Evolutionary conservation across 2,113 vertebrate genomes (phyloP).

Genomic region (human (Homo sapiens)): DNA sequence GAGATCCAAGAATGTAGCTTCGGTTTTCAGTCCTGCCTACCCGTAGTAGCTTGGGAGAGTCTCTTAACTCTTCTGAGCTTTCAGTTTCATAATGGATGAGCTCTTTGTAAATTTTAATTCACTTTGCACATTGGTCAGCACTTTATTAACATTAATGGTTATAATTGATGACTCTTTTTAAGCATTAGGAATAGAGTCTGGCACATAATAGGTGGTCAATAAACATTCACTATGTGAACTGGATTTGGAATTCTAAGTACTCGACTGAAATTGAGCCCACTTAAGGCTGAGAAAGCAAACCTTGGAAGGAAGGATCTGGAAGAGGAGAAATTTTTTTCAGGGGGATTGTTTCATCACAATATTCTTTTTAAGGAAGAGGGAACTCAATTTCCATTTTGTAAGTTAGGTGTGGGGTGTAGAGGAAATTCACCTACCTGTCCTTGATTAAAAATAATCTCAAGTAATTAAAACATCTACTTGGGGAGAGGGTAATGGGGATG

Average conservation of each 20-base stretch:
- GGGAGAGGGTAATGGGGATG: constrained; percentile 33
- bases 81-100: constrained; percentile 37
- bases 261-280: not conserved
- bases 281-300: not conserved
- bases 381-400: constrained; percentile 57
- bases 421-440: constrained; percentile 63
- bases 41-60: not conserved
- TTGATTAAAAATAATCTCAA: constrained; percentile 71
- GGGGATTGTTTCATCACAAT: not conserved
- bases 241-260: constrained; percentile 24
- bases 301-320: not conserved
- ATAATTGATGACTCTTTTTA: constrained; percentile 13
- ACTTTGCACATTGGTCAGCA: not conserved
- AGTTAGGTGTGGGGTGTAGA: constrained; percentile 46
- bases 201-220: constrained; percentile 25
- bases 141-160: constrained; percentile 24
- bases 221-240: not conserved
- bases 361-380: not conserved
- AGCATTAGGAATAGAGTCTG: not conserved
- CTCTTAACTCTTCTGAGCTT: not conserved
- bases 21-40: not conserved
- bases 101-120: constrained; percentile 52
- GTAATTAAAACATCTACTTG: constrained; percentile 66
- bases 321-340: not conserved
- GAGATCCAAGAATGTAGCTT: not conserved